Evolutionary conservation across 35 echinoderm and acorn worm species (phyloP), one percentile per base, ranked within the genome.

Genomic region (Ophiothrix spiculata): DNA sequence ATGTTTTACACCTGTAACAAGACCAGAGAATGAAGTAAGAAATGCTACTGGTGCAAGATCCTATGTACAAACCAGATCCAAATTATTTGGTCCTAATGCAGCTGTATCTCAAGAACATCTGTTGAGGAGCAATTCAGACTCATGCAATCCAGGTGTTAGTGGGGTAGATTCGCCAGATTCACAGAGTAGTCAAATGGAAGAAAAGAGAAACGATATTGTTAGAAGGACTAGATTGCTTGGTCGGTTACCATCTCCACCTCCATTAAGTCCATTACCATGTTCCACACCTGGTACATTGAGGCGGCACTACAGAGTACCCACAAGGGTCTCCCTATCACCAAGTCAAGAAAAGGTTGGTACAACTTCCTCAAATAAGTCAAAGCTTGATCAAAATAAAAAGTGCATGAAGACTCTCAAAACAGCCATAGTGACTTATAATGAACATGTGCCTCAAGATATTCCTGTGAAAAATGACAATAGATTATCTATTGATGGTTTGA

Each of bases 231-330:
- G 85, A 40, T 86, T 95, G 39, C 84, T 97, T 25, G 38, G 42
- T 32, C 56, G 87, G 39, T 82, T 97, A 75, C 94, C 90, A 0
- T 97, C 94, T 33, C 94, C 94, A 78, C 94, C 94, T 0, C 87
- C 94, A 81, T 73, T 97, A 16, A 90, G 78, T 39, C 87, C 90
- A 28, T 76, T 97, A 34, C 94, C 94, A 8, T 80, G 23, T 69
- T 38, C 76, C 1, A 21, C 73, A 8, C 25, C 38, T 34, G 14
- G 81, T 36, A 39, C 36, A 32, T 37, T 94, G 1, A 91, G 56
- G 76, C 63, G 60, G 28, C 77, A 54, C 19, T 94, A 94, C 83
- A 90, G 42, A 56, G 38, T 56, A 64, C 84, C 88, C 45, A 77
- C 42, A 36, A 94, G 78, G 34, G n/a, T 39, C 6, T 0, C 31